Evolutionary conservation across 1,140 invertebrate species (phyloP).

Genomic region (Drusus annulatus): DNA sequence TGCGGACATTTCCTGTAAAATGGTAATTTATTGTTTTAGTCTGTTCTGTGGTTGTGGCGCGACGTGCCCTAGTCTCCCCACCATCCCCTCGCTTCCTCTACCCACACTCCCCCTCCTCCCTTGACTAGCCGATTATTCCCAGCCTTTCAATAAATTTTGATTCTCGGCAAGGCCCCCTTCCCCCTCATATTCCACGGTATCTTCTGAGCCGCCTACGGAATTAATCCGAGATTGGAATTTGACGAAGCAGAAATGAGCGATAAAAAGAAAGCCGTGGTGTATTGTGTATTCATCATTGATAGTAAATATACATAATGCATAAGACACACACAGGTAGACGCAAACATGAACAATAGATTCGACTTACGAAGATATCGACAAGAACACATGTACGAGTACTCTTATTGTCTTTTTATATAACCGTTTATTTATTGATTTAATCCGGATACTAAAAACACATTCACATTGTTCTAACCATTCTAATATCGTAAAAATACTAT

Average conservation of each 20-base stretch:
- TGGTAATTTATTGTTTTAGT: constrained; percentile 58
- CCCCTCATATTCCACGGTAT: background rate
- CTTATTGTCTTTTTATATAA: too few relatives aligned
- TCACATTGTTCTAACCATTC: too few relatives aligned
- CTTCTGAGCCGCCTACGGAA: constrained; percentile 9
- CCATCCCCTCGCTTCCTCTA: background rate
- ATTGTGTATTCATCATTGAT: constrained; percentile 3
- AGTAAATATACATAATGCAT: constrained; percentile 26
- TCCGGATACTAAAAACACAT: too few relatives aligned
- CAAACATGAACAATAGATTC: constrained; percentile 8
- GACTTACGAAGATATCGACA: background rate
- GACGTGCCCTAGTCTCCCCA: constrained; percentile 6
- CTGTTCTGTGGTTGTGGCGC: constrained; percentile 30
- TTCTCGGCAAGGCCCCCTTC: background rate
- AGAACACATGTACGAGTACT: too few relatives aligned
- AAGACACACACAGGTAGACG: background rate
- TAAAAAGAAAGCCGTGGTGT: constrained; percentile 9
- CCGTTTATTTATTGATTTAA: too few relatives aligned
- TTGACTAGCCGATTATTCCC: background rate
- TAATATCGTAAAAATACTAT: too few relatives aligned
- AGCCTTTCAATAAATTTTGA: constrained; percentile 11
- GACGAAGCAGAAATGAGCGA: constrained; percentile 17
- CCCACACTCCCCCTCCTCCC: background rate
- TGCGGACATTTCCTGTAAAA: constrained; percentile 59
- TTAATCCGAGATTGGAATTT: constrained; percentile 33